Percentiles rank a stretch among this genome's conserved stretches.
phyloP scores from a whole-genome alignment of 2,888 invertebrate genomes.

The Coecobrya sp. region DNA sequence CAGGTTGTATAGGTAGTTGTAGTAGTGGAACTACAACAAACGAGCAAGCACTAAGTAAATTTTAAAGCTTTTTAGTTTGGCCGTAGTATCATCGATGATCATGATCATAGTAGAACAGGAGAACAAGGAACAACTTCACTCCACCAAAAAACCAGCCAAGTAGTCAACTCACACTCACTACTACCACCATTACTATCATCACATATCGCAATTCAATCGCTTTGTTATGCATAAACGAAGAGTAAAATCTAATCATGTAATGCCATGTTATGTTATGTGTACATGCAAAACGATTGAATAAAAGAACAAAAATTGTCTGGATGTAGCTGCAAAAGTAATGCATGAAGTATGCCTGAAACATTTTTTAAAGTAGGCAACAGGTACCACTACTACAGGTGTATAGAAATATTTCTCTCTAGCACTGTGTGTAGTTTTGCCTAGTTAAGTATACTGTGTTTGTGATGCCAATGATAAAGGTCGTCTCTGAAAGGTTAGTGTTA shows the following conservation, averaged over 20 bases:
- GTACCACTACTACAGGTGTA: slow-evolving; percentile 40
- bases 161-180: background rate
- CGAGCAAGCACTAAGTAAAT: background rate
- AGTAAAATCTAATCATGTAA: slow-evolving; percentile 71
- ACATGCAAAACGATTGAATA: slow-evolving; percentile 58
- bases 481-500: slow-evolving; percentile 54
- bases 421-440: background rate
- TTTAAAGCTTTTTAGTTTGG: slow-evolving; percentile 22
- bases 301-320: slow-evolving; percentile 1
- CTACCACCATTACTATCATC: slow-evolving; percentile 15
- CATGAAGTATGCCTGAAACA: background rate
- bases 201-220: slow-evolving; percentile 62
- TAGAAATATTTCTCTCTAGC: background rate
- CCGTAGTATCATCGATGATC: slow-evolving; percentile 10
- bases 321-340: background rate
- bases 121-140: slow-evolving; percentile 49
- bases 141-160: slow-evolving; percentile 63
- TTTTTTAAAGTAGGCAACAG: slow-evolving; percentile 54
- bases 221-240: slow-evolving; percentile 74
- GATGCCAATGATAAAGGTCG: slow-evolving; percentile 31
- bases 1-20: slow-evolving; percentile 29
- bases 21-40: background rate
- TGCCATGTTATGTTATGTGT: slow-evolving; percentile 15
- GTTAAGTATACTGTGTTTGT: background rate
- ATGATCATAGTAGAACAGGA: background rate